A percentile compares a stretch with the other conserved stretches of the same genome.
phyloP scores from a whole-genome alignment of 2,888 invertebrate genomes.

The Diplazon laetatorius region DNA sequence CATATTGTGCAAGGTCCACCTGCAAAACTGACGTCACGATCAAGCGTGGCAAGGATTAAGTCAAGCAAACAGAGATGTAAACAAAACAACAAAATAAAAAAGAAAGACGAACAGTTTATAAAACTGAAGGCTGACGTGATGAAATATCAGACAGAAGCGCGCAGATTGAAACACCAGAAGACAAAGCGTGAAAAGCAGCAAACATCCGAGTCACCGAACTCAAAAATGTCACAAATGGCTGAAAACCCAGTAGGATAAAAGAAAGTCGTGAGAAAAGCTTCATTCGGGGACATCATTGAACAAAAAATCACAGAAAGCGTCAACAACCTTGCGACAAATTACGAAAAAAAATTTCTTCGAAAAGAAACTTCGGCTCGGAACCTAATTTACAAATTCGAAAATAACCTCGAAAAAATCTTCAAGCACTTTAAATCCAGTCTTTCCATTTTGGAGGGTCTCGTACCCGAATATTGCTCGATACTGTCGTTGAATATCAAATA shows the following conservation, averaged over 20 bases:
- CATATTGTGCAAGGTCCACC: no score
- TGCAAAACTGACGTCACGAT: no score
- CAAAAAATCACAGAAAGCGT: background rate
- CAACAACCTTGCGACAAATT: background rate
- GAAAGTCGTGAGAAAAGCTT: constrained; percentile 6
- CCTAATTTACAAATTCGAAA: background rate
- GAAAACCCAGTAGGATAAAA: background rate
- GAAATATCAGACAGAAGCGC: no score
- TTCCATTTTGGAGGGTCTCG: constrained; percentile 63
- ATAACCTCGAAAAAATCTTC: no score
- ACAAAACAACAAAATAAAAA: no score
- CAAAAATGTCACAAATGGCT: background rate
- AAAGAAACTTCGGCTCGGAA: background rate
- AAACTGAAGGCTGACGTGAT: no score
- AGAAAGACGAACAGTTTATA: no score
- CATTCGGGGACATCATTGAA: constrained; percentile 3
- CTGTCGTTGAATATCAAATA: constrained; percentile 59
- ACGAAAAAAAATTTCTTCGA: background rate
- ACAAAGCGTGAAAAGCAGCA: no score
- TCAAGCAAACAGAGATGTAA: no score
- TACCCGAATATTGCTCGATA: constrained; percentile 57
- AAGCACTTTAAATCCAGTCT: constrained; percentile 50
- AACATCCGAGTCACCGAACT: background rate
- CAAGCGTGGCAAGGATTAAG: no score
- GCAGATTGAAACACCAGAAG: no score